phyloP scores from a whole-genome alignment of 2,113 vertebrate genomes.

The Pangasianodon gigas region DNA sequence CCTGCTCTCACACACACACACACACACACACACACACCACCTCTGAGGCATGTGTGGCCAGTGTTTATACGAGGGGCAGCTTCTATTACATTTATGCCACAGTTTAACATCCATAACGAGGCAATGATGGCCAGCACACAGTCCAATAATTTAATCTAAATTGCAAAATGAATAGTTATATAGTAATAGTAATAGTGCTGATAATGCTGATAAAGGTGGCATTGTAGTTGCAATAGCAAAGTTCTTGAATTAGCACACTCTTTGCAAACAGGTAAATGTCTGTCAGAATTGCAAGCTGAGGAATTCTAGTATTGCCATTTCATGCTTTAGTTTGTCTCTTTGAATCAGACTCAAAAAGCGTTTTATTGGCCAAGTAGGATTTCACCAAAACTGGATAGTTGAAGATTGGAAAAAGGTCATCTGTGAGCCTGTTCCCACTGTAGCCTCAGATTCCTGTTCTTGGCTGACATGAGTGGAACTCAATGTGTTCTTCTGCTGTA shows the following conservation, averaged over 20 bases:
- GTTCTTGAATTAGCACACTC: not conserved
- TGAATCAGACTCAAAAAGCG: not conserved
- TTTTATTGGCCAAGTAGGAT: not conserved
- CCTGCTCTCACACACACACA: conserved; percentile 18
- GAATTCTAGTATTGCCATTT: not conserved
- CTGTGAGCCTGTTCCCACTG: not conserved
- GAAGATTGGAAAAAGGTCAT: not conserved
- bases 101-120: not conserved
- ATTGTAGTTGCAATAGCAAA: not conserved
- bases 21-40: not conserved
- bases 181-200: not conserved
- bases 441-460: not conserved
- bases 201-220: not conserved
- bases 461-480: not conserved
- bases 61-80: not conserved
- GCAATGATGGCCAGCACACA: not conserved
- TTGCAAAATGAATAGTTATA: not conserved
- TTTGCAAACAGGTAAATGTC: not conserved
- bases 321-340: not conserved
- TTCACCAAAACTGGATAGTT: not conserved
- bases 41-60: not conserved
- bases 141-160: not conserved
- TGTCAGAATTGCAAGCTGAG: not conserved
- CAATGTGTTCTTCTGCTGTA: not conserved
- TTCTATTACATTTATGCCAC: not conserved